Evolutionary conservation across 2,113 vertebrate genomes (phyloP), one percentile per base, ranked within the genome.

Genomic region (Pterocles gutturalis): DNA sequence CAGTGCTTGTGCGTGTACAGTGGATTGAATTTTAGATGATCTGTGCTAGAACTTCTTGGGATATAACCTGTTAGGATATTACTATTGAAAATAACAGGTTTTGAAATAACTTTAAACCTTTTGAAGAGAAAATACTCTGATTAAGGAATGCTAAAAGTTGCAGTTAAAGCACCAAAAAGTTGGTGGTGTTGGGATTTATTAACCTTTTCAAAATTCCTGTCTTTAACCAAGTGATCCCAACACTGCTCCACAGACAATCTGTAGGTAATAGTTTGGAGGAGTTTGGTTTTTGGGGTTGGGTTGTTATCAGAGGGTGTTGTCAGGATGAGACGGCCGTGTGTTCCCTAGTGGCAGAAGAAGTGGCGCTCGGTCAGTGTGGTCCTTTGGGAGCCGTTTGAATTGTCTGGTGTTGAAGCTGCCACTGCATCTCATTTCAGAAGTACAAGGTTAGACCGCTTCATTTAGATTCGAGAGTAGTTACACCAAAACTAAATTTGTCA

Each of bases 271-370:
- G 22, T 17, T 73, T 46, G 46, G 72, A 54, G 80, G 67, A 86
- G 38, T 22, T 2, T 75, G 83, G 8, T 5, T 33, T 54, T 58
- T 38, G 22, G 53, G 17, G 31, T 9, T 72, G 53, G 17, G 31
- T 9, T 72, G 25, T 33, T 71, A 1, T 6, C 29, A 2, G 72
- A 61, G 16, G 53, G 7, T 67, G 22, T 18, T 29, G 8, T 1
- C 3, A 18, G 57, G 31, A 22, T 5, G 20, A 45, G 45, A 3
- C 0, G 3, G 7, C n/a, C 0, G 1, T 6, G 8, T 51, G 57
- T 16, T 45, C 41, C 4, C 11, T 10, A 2, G 28, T 15, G 25
- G 11, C 5, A 9, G 8, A 22, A 19, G 51, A 69, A 86, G 66
- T 15, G 57, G 41, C 54, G 1, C 25, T 64, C 46, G 75, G 48